These are phyloP conservation scores for Colostygia pectinataria DNA, from an alignment of 2,888 invertebrate species.

Conservation along the genomic window DNA sequence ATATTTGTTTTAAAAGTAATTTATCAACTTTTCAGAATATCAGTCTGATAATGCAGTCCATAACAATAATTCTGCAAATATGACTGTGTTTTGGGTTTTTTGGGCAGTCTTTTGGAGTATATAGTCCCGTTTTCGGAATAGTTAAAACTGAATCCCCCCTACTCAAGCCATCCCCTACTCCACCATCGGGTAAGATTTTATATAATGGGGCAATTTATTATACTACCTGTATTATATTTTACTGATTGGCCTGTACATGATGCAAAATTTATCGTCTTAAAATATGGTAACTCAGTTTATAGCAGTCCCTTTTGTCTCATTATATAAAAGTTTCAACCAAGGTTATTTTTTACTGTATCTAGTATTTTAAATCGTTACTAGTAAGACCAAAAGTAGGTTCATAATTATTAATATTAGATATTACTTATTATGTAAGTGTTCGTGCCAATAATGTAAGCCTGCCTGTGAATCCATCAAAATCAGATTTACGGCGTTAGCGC, in stretches of 20 bases:
- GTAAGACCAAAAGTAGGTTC: no score
- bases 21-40: constrained; percentile 23
- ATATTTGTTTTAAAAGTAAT: constrained; percentile 6
- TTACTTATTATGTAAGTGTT: no score
- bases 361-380: no score
- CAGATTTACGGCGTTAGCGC: constrained; percentile 4
- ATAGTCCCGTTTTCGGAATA: constrained; percentile 53
- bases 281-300: neutral
- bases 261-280: constrained; percentile 3
- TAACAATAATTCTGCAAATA: constrained; percentile 27
- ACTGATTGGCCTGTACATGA: constrained; percentile 2
- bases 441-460: constrained; percentile 1
- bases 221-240: constrained; percentile 38
- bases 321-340: constrained; percentile 32
- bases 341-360: neutral
- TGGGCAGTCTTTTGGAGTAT: constrained; percentile 44
- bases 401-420: no score
- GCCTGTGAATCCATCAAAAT: constrained; percentile 4
- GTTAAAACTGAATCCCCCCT: constrained; percentile 48
- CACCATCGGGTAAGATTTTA: constrained; percentile 53
- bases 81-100: constrained; percentile 31
- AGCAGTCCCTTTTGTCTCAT: constrained; percentile 35
- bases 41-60: constrained; percentile 27
- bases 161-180: constrained; percentile 44
- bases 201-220: constrained; percentile 36